Conservation (phyloP, 2,113 vertebrate genomes). For the Crotalus tigris region DNA sequence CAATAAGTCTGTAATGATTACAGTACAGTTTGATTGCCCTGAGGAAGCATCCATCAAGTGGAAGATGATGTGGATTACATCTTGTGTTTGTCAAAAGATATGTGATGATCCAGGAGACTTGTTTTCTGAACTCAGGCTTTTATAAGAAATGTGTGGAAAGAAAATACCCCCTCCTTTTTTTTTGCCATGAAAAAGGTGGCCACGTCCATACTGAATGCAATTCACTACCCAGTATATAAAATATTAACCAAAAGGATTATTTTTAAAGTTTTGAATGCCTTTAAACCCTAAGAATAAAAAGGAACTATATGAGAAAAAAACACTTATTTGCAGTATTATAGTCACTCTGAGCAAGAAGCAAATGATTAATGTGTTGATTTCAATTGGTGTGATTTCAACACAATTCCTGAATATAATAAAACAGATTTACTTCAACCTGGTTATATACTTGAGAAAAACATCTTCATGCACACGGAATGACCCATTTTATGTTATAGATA, state of each 20-base stretch:
- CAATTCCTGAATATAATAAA: background rate
- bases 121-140: conserved; percentile 85
- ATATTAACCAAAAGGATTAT: background rate
- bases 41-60: conserved; percentile 78
- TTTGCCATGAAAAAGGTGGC: background rate
- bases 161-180: background rate
- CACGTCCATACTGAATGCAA: background rate
- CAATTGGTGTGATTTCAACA: background rate
- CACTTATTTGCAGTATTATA: background rate
- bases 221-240: background rate
- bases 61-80: conserved; percentile 96
- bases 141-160: conserved; percentile 57
- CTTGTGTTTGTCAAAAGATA: conserved; percentile 87
- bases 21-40: conserved; percentile 84
- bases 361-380: background rate
- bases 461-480: background rate
- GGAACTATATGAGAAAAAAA: background rate
- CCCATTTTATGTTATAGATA: background rate
- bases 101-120: conserved; percentile 82
- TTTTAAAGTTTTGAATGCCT: background rate
- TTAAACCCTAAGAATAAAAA: background rate
- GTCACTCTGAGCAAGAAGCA: background rate
- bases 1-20: conserved; percentile 83
- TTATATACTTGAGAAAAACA: background rate
- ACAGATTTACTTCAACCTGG: background rate